Conservation (phyloP, 92 coral and sea anemone genomes). For the Zoanthus solanderi region DNA sequence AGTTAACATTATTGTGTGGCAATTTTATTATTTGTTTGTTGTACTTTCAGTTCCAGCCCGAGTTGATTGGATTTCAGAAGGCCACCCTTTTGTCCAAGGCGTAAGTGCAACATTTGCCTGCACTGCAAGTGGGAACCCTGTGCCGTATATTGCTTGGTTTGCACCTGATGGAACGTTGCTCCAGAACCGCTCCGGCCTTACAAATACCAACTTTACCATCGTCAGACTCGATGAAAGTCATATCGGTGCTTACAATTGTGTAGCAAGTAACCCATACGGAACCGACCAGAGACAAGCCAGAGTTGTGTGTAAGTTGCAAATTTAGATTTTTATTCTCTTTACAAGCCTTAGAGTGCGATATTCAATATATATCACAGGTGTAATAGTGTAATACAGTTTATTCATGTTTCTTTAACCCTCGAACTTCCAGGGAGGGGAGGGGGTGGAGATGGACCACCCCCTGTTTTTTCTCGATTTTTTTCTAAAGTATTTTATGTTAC, state of each 20-base stretch:
- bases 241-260: conserved; percentile 60
- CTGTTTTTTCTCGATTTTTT: no score
- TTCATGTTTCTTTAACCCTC: no score
- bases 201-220: conserved; percentile 49
- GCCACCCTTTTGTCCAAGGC: conserved; percentile 59
- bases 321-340: background rate
- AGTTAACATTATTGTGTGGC: no score
- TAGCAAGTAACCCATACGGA: conserved; percentile 43
- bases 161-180: conserved; percentile 60
- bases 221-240: conserved; percentile 28
- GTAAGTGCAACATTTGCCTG: conserved; percentile 55
- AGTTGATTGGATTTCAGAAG: conserved; percentile 46
- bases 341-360: no score
- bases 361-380: no score
- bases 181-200: conserved; percentile 52
- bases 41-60: conserved; percentile 48
- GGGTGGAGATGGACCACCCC: no score
- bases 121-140: conserved; percentile 56
- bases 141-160: conserved; percentile 57
- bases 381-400: no score
- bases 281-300: conserved; percentile 35
- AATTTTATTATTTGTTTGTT: no score
- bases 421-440: no score
- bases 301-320: conserved; percentile 45
- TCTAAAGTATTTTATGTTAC: no score